Percentiles rank a stretch among this genome's conserved stretches.
These are phyloP conservation scores for Ammodytes dubius DNA, from an alignment of 2,113 vertebrate species.

Conservation along the genomic window DNA sequence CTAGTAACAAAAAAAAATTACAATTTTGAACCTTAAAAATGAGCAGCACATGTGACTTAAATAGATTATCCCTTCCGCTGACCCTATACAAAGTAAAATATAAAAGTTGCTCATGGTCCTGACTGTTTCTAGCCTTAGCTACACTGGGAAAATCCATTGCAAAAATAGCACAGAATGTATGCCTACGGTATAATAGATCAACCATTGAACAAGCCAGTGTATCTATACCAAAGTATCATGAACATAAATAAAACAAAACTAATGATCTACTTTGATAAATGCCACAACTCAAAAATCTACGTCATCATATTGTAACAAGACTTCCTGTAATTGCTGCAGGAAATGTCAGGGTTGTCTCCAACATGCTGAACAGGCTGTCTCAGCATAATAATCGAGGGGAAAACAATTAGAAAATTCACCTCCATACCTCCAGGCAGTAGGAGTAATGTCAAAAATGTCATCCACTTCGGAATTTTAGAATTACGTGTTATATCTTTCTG, in stretches of 20 bases:
- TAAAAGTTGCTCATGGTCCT: too few relatives aligned
- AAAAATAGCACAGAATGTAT: not conserved
- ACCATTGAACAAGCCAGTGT: not conserved
- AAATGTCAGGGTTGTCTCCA: conserved; percentile 33
- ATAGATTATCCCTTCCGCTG: too few relatives aligned
- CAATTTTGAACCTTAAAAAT: too few relatives aligned
- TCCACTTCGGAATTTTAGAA: not conserved
- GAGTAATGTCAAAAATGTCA: conserved; percentile 14
- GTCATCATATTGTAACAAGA: conserved; percentile 28
- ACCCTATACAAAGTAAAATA: too few relatives aligned
- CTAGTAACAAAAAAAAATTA: too few relatives aligned
- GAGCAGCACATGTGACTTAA: too few relatives aligned
- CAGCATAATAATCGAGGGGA: not conserved
- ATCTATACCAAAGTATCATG: not conserved
- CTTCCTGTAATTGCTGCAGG: conserved; percentile 28
- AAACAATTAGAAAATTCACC: not conserved
- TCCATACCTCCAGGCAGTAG: conserved; percentile 8
- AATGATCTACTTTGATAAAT: conserved; percentile 18
- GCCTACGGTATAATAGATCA: not conserved
- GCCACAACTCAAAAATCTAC: conserved; percentile 8
- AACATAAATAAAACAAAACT: not conserved
- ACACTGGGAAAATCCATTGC: too few relatives aligned
- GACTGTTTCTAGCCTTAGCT: too few relatives aligned
- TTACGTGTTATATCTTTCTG: too few relatives aligned
- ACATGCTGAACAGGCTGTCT: conserved; percentile 4